Evolutionary conservation across 2,113 vertebrate species (phyloP), one percentile per base, ranked within the genome.

Genomic region (Corapipo altera): DNA sequence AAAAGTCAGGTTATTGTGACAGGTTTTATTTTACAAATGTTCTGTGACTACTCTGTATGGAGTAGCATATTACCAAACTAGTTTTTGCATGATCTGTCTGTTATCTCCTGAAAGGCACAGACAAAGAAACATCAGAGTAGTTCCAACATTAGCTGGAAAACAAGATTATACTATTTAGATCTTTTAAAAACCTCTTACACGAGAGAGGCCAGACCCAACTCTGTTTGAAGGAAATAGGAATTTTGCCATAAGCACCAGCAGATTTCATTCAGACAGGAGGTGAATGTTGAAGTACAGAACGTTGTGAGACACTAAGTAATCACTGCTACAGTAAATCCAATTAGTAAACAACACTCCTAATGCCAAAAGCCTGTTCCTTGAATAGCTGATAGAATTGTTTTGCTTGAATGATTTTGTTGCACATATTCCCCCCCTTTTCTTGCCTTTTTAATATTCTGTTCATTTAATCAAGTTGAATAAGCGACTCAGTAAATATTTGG

Each of bases 401-500:
- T n/a, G 67, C 72, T 58, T 89, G 55, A 62, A 69, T 61, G 69
- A 52, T 49, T 90, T 61, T 55, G 21, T 58, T 77, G 55, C 57
- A 76, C 46, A 33, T 58, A 62, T 70, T 73, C 49, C 43, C 51
- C 32, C n/a, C 2, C 6, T 10, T 76, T 86, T 58, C 55, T 49
- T 44, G 8, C n/a, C 43, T 91, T 92, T 86, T 94, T 5, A 80
- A 89, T 87, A 93, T 93, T 89, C 87, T 92, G 73, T 66, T 96
- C 65, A 64, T 93, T 91, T 74, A 86, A 94, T 64, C 80, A 78
- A 78, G 44, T n/a, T 61, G 66, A 83, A 23, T 64, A 88, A 92
- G 87, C 65, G 84, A 49, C 69, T 82, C 83, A 49, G 64, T 91
- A 91, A 94, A 93, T 88, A 95, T 91, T 77, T 87, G 66, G 33